Evolutionary conservation across 2,113 vertebrate genomes (phyloP).

Genomic region (Lophochroa leadbeateri): DNA sequence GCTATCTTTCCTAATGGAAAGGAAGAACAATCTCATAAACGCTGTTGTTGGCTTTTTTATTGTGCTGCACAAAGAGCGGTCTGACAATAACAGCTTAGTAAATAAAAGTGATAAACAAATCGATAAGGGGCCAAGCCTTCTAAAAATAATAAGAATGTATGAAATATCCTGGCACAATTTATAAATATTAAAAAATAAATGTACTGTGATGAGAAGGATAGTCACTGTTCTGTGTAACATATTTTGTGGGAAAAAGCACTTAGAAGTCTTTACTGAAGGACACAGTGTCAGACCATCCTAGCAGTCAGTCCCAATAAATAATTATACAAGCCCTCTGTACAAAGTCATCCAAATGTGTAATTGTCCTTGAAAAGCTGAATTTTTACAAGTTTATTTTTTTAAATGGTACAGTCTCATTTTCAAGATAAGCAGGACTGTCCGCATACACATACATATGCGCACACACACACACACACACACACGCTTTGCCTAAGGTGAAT

Average conservation of each 20-base stretch:
- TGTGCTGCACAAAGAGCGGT: background rate
- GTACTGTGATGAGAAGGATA: background rate
- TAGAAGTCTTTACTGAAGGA: background rate
- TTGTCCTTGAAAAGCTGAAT: background rate
- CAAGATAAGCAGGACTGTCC: background rate
- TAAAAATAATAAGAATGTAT: background rate
- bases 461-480: no score
- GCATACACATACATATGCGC: background rate
- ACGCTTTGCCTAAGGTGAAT: background rate
- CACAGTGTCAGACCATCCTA: background rate
- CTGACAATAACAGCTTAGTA: background rate
- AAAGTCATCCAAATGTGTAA: background rate
- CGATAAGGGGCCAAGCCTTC: background rate
- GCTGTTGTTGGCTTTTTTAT: background rate
- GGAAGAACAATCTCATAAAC: background rate
- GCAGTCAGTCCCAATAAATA: background rate
- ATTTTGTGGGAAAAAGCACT: background rate
- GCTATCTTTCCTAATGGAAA: background rate
- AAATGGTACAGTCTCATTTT: background rate
- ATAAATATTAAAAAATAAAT: background rate
- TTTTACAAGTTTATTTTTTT: background rate
- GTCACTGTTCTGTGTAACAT: background rate
- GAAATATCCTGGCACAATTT: background rate
- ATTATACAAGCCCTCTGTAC: background rate
- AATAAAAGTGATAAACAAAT: background rate